Evolutionary conservation across 1,140 invertebrate genomes (phyloP).

Genomic region (Lepidostoma basale): DNA sequence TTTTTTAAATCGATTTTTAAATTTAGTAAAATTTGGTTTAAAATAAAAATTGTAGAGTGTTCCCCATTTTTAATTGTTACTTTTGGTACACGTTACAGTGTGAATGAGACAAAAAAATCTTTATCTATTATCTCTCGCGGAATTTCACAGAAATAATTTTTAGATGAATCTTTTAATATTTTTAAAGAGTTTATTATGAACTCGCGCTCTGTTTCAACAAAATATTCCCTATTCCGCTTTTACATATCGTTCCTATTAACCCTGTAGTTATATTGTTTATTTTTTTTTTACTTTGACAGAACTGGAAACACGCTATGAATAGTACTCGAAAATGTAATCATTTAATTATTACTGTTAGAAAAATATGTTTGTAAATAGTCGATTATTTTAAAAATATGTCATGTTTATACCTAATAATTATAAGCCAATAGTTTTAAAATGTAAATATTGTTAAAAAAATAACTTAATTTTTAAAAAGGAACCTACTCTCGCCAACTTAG

Average conservation of each 20-base stretch:
- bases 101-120: too few species aligned
- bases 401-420: neutral
- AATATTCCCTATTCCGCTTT: neutral
- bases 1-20: neutral
- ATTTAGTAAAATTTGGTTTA: too few species aligned
- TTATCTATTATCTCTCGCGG: neutral
- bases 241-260: neutral
- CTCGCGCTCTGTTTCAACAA: neutral
- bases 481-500: constrained; percentile 36
- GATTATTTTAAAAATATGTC: neutral
- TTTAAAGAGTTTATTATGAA: neutral
- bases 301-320: neutral
- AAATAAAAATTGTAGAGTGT: too few species aligned
- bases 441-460: constrained; percentile 4
- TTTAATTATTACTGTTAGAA: neutral
- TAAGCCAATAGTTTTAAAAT: constrained; percentile 9
- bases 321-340: neutral
- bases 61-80: too few species aligned
- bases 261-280: neutral
- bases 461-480: constrained; percentile 25
- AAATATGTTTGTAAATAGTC: neutral
- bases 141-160: neutral
- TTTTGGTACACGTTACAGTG: too few species aligned
- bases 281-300: neutral
- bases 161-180: neutral